These are phyloP conservation scores for Heteromormyrus szaboi DNA, from an alignment of 2,797 vertebrate species.

Conservation along the genomic window DNA sequence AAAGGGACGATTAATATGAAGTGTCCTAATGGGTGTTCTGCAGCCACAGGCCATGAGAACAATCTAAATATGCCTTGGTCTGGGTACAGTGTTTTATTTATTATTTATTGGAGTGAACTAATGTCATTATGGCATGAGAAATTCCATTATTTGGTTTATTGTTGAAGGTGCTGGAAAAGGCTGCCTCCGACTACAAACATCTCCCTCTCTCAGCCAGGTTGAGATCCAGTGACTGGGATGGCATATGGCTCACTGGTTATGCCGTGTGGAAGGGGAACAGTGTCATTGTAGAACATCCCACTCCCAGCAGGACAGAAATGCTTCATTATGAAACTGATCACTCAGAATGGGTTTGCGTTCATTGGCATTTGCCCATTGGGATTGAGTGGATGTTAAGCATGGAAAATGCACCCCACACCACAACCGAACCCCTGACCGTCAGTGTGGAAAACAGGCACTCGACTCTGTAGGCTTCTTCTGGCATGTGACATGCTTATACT, in stretches of 20 bases:
- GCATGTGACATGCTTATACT: not conserved
- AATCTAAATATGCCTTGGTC: not conserved
- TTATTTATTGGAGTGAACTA: not conserved
- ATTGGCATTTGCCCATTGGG: not conserved
- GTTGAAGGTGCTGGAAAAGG: not conserved
- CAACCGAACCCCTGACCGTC: not conserved
- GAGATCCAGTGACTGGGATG: not conserved
- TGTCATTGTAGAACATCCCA: not conserved
- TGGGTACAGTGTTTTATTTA: not conserved
- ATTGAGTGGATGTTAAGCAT: not conserved
- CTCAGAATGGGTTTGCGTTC: not conserved
- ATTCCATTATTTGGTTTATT: not conserved
- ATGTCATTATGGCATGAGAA: not conserved
- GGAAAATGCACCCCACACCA: not conserved
- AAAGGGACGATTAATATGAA: not conserved
- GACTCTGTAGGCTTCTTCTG: not conserved
- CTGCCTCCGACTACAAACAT: not conserved
- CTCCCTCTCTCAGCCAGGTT: not conserved
- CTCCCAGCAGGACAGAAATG: not conserved
- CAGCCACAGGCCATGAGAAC: not conserved
- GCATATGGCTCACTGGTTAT: not conserved
- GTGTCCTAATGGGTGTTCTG: not conserved
- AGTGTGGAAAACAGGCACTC: not conserved
- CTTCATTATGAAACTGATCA: not conserved
- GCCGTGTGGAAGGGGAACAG: not conserved